phyloP scores from a whole-genome alignment of 2,797 vertebrate species.

The Onychomys leucogaster region DNA sequence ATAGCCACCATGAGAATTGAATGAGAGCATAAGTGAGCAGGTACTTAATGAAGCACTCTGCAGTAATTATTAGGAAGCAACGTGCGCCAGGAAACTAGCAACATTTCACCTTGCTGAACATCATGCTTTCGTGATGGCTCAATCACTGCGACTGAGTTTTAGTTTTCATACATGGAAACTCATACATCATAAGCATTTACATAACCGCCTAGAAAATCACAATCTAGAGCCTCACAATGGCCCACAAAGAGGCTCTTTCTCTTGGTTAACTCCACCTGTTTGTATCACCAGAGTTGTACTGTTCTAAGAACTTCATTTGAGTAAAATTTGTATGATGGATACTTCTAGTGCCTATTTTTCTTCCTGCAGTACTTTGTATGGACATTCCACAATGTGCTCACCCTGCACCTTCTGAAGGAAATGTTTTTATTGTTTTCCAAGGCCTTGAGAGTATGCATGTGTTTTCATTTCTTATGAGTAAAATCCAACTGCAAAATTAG shows the following conservation, averaged over 20 bases:
- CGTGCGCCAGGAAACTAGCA: rapidly evolving
- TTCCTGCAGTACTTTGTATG: background rate
- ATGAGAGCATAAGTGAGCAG: too few species aligned
- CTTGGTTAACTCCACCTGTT: background rate
- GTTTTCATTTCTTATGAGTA: background rate
- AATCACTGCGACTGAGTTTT: background rate
- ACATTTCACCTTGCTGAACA: background rate
- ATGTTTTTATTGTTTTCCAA: background rate
- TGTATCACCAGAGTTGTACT: background rate
- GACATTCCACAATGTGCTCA: background rate
- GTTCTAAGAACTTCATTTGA: background rate
- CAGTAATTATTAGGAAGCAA: rapidly evolving
- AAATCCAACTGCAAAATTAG: background rate
- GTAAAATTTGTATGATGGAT: background rate
- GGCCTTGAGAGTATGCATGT: background rate
- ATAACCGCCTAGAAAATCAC: background rate
- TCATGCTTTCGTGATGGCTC: background rate
- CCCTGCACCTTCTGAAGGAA: background rate
- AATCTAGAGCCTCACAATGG: rapidly evolving
- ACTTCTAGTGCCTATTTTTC: background rate
- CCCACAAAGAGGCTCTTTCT: background rate
- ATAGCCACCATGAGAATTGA: background rate
- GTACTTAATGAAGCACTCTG: background rate
- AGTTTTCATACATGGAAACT: background rate
- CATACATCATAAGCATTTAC: background rate